phyloP scores from a whole-genome alignment of 2,888 invertebrate genomes.

The Pristionchus arcanus region DNA sequence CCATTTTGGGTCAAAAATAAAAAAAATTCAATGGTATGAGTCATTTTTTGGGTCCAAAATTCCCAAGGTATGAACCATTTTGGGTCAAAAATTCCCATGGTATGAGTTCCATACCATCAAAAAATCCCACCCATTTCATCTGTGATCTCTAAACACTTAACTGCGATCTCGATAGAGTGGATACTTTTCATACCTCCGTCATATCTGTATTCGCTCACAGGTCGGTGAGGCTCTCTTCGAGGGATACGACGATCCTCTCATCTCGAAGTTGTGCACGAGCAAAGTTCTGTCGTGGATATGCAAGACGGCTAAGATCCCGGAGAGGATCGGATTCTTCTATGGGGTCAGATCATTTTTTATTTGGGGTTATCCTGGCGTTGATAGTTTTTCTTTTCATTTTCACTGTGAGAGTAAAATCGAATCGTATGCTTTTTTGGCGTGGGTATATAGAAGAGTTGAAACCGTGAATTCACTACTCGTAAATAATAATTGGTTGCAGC shows the following conservation, averaged over 20 bases:
- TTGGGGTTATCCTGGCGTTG: not conserved
- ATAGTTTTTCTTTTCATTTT: not conserved
- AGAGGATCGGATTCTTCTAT: constrained; percentile 76
- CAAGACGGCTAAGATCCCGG: constrained; percentile 67
- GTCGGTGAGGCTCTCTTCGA: constrained; percentile 75
- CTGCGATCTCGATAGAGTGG: no score
- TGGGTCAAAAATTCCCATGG: no score
- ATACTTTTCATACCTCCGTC: no score
- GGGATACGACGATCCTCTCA: constrained; percentile 74
- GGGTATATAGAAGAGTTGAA: not conserved
- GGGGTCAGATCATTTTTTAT: constrained; percentile 59
- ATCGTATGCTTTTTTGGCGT: not conserved
- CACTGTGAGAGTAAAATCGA: no score
- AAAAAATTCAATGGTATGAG: no score
- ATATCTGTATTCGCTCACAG: not conserved
- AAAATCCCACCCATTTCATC: no score
- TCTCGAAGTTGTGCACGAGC: constrained; percentile 65
- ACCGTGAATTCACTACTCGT: not conserved
- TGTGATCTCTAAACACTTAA: no score
- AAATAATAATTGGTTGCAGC: constrained; percentile 62
- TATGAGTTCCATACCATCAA: no score
- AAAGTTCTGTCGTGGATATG: constrained; percentile 66
- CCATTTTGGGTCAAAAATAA: no score
- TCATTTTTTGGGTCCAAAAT: no score
- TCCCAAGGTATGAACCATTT: no score